These are phyloP conservation scores for Drosophila subobscura DNA, from an alignment of 1,140 invertebrate species.

Conservation along the genomic window DNA sequence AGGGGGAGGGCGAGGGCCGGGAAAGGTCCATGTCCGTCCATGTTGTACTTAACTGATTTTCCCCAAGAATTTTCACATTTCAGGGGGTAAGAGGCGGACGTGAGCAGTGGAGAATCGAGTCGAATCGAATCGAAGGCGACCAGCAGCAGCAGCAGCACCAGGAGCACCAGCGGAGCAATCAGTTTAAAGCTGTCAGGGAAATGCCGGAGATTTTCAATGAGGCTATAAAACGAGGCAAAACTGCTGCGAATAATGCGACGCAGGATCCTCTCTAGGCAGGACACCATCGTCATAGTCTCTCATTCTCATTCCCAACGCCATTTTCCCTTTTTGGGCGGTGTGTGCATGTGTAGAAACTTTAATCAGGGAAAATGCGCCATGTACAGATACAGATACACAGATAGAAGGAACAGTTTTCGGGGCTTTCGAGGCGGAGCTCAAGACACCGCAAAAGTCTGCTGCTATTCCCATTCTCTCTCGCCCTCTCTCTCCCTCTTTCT, in stretches of 20 bases:
- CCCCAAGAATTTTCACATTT: constrained; percentile 54
- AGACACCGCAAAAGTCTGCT: constrained; percentile 16
- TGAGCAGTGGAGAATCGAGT: too few species aligned
- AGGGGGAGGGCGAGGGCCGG: background rate
- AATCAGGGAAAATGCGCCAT: constrained; percentile 50
- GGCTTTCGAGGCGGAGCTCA: constrained; percentile 12
- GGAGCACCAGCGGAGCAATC: constrained; percentile 51
- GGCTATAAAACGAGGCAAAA: constrained; percentile 60
- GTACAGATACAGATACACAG: constrained; percentile 15
- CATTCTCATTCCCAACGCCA: constrained; percentile 8
- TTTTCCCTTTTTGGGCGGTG: background rate
- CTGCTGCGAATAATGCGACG: constrained; percentile 50
- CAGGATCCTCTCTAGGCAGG: constrained; percentile 32
- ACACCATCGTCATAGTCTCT: constrained; percentile 22
- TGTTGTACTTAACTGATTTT: constrained; percentile 76
- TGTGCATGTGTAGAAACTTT: constrained; percentile 54
- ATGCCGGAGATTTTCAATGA: constrained; percentile 62
- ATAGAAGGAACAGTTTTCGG: constrained; percentile 21
- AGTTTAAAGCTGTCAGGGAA: constrained; percentile 77
- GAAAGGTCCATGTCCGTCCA: constrained; percentile 53
- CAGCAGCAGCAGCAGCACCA: background rate
- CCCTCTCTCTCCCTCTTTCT: background rate
- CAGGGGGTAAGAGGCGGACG: background rate
- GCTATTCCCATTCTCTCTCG: background rate
- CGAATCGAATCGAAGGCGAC: too few species aligned